phyloP scores from a whole-genome alignment of 2,113 vertebrate species.

The Caranx melampygus region DNA sequence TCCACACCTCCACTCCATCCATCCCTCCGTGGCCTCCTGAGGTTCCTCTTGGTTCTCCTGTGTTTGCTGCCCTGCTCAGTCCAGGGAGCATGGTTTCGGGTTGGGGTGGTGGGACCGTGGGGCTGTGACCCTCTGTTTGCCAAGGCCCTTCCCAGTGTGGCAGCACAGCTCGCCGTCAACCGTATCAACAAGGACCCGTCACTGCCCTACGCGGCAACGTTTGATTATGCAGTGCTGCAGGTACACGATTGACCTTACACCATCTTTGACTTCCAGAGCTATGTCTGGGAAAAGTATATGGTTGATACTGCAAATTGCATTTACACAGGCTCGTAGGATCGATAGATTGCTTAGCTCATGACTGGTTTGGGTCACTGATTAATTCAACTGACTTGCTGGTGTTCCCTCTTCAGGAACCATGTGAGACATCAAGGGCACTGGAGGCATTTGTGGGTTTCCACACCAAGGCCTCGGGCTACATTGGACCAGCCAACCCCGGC shows the following conservation, averaged over 20 bases:
- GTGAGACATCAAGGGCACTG: slow-evolving; percentile 84
- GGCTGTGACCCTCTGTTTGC: slow-evolving; percentile 85
- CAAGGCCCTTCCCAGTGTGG: slow-evolving; percentile 83
- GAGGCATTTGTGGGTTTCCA: slow-evolving; percentile 80
- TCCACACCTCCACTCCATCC: not conserved
- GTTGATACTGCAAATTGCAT: not conserved
- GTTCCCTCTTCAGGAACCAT: slow-evolving; percentile 78
- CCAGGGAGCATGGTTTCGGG: slow-evolving; percentile 68
- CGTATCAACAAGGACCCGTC: slow-evolving; percentile 82
- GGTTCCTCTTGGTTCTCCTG: slow-evolving; percentile 61
- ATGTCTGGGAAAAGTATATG: not conserved
- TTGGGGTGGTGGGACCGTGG: slow-evolving; percentile 87
- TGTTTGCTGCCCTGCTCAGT: slow-evolving; percentile 46
- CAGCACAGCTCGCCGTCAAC: slow-evolving; percentile 83
- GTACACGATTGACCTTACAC: slow-evolving; percentile 39
- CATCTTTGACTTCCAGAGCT: too few species aligned
- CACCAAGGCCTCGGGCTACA: slow-evolving; percentile 79
- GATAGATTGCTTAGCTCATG: not conserved
- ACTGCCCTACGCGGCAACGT: slow-evolving; percentile 73
- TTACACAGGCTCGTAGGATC: not conserved
- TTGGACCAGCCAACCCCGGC: slow-evolving; percentile 84
- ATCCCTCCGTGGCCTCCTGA: not conserved
- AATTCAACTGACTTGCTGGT: not conserved
- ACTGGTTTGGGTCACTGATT: not conserved
- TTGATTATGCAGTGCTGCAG: slow-evolving; percentile 84